Base-by-base conservation (phyloP, 2,797 vertebrate genomes). In the Oreonectes daqikongensis region DNA sequence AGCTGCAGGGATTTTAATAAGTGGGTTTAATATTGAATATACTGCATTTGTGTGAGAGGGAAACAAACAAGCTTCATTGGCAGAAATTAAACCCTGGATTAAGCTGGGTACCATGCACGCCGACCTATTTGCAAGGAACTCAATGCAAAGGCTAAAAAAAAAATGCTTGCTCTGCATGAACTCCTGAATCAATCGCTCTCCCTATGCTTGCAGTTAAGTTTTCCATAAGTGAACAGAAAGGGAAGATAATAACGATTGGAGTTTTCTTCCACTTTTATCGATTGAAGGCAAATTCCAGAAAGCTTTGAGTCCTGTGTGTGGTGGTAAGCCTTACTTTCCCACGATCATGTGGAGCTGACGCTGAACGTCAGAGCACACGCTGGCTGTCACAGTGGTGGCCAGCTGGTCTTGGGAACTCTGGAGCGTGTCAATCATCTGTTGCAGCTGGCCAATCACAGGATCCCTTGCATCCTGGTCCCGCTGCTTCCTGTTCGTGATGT, bases 311-410 rank as follows among this genome's bases (percentile, higher is more conserved):
- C 38, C 14, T 74, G 6, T 9, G 2, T 60, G 38, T 9, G 20
- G 38, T 5, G 4, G 32, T 30, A 59, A 44, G 70, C 89, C 95
- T 83, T 89, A 99, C 98, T 95, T 99, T 94, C 95, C 94, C 86
- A 98, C 94, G 53, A 95, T 93, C 86, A 97, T 82, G 59, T 96
- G 96, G 72, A 98, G 93, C 90, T 99, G 97, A 81, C 96, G 96
- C 87, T 98, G 96, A 87, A 99, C 90, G 82, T 99, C 98, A 0
- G 95, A 85, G 9, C 95, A 93, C 68, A 99, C 92, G 0, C 91
- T 95, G 55, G 94, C 86, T 0, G 95, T 89, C 5, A 99, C 88
- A 22, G 82, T 95, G 77, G 88, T 93, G 0, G 94, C 89, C 91
- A 99, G 89, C 88, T 99, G 96, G 75, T 97, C 96, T 0, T 93